Conservation (phyloP, 2,113 vertebrate species). For the Salvator merianae region DNA sequence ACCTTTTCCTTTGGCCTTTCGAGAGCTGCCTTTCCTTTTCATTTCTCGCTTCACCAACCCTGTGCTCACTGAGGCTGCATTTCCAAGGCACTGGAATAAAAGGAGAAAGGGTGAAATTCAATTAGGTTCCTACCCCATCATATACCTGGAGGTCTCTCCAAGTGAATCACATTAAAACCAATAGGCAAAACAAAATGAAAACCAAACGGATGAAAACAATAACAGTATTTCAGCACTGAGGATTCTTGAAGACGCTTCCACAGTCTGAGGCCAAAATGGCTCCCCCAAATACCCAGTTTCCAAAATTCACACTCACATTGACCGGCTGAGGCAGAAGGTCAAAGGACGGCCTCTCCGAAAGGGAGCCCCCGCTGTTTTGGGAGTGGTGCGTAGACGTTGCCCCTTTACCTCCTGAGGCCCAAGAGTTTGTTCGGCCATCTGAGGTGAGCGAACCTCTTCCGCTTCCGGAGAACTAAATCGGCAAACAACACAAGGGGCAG, state of each 20-base stretch:
- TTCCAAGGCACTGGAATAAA: conserved; percentile 69
- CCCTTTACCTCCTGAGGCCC: conserved; percentile 52
- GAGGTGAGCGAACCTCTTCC: conserved; percentile 62
- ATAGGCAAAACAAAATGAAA: too few relatives aligned
- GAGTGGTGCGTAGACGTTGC: conserved; percentile 41
- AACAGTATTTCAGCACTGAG: too few relatives aligned
- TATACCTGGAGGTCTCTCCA: too few relatives aligned
- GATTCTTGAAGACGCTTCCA: not conserved
- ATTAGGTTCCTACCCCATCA: not conserved
- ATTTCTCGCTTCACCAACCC: conserved; percentile 43
- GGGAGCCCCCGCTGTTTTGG: conserved; percentile 55
- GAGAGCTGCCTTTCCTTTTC: conserved; percentile 74
- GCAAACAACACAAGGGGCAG: not conserved
- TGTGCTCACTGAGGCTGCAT: not conserved
- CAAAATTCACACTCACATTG: conserved; percentile 75
- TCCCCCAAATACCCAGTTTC: fast-evolving
- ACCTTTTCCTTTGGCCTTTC: conserved; percentile 74
- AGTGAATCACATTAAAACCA: too few relatives aligned
- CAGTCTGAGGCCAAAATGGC: not conserved
- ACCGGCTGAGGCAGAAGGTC: conserved; percentile 75
- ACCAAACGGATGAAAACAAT: too few relatives aligned
- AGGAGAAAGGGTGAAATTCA: not conserved
- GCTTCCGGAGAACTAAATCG: conserved; percentile 44
- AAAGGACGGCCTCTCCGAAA: conserved; percentile 35
- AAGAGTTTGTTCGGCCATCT: conserved; percentile 60